Evolutionary conservation across 2,888 invertebrate genomes (phyloP), one percentile per base, ranked within the genome.

Genomic region (Dryobotodes eremita): DNA sequence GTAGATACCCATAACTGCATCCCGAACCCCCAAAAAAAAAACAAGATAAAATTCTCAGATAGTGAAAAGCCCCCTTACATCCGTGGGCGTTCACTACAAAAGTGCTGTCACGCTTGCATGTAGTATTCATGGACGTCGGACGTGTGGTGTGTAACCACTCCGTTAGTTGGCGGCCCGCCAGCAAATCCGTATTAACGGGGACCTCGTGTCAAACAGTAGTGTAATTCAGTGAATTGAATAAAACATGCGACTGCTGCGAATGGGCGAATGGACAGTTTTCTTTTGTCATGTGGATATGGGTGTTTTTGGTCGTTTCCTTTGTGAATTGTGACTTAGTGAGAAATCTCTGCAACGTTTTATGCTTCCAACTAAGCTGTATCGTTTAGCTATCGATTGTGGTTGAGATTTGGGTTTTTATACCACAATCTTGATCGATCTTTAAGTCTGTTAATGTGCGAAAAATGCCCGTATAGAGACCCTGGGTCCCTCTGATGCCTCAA

Each of bases 161-260:
- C 77, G 84, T 85, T 84, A 83, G 91, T 89, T 96, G 96, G 96
- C 95, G 92, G 90, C 83, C 89, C 89, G 95, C 96, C 96, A 96
- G 91, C 92, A 89, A 90, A 92, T 90, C 91, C 91, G 90, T 91
- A 93, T 92, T 91, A 92, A 89, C 87, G 88, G 83, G 50, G 77
- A 83, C 87, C 81, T 71, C 80, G 78, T 83, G 84, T 94, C 89
- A 94, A 92, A 94, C 93, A 82, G 91, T 57, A 79, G 69, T 81
- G 90, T 89, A 90, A 88, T 85, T 75, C 76, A 55, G 46, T 57
- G 72, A 71, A 75, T 73, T 71, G 72, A 82, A 84, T 65, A 78
- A 77, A 75, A 77, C 76, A 74, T 74, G 72, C 70, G 76, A 74
- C 71, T 69, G 59, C 70, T 65, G 53, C 59, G 50, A 75, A 77